phyloP scores from a whole-genome alignment of 2,888 invertebrate genomes.

The Drosophila histrio region DNA sequence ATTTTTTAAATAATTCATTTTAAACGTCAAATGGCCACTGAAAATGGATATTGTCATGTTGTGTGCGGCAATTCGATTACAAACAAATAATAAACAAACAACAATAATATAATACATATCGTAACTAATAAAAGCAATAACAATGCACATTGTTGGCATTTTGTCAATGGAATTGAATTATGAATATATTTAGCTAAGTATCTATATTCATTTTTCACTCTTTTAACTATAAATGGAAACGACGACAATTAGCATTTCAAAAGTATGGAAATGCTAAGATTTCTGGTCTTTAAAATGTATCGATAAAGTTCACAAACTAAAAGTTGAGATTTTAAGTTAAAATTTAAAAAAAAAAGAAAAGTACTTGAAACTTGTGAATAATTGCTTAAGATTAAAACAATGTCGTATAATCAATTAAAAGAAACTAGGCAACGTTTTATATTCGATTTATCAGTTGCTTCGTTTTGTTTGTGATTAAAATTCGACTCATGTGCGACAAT shows the following conservation, averaged over 20 bases:
- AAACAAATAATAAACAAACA: conserved; percentile 13
- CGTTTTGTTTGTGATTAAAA: conserved; percentile 29
- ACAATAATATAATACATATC: conserved; percentile 19
- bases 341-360: no score
- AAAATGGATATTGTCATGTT: conserved; percentile 67
- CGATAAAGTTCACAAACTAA: neutral
- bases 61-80: conserved; percentile 65
- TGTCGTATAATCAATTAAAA: neutral
- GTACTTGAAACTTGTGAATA: neutral
- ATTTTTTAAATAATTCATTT: conserved; percentile 10
- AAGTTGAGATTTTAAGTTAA: no score
- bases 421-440: neutral
- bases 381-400: neutral
- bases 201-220: neutral
- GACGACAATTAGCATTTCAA: conserved; percentile 23
- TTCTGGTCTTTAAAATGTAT: neutral
- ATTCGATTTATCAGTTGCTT: conserved; percentile 1
- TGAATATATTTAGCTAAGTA: conserved; percentile 19
- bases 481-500: conserved; percentile 48
- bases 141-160: conserved; percentile 35
- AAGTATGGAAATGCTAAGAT: neutral
- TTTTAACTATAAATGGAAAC: conserved; percentile 10
- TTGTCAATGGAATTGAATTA: conserved; percentile 58
- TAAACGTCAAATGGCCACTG: conserved; percentile 55
- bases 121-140: conserved; percentile 38